A percentile compares a stretch with the other conserved stretches of the same genome.
These are phyloP conservation scores for Stichodactyla mertensii DNA, from an alignment of 64 coral and sea anemone genomes.

Conservation along the genomic window DNA sequence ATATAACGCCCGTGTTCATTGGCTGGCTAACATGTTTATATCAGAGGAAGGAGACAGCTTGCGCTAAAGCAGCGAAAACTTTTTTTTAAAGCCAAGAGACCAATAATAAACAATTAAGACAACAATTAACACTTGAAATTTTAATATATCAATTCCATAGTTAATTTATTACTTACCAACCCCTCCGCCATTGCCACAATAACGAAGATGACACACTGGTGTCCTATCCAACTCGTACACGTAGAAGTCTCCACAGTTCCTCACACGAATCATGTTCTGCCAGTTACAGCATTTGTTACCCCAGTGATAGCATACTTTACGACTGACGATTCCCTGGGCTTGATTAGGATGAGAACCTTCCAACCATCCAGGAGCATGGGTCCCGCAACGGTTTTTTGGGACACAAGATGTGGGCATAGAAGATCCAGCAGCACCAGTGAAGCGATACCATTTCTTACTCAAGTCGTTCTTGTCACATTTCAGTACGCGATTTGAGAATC, in stretches of 20 bases:
- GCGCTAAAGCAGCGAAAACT: too few relatives aligned
- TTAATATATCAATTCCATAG: too few relatives aligned
- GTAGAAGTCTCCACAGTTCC: slow-evolving; percentile 19
- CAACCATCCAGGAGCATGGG: slow-evolving; percentile 25
- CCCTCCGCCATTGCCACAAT: slow-evolving; percentile 20
- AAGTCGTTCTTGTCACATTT: not conserved
- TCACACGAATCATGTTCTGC: not conserved
- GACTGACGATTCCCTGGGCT: slow-evolving; percentile 3
- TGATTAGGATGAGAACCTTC: not conserved
- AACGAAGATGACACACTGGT: slow-evolving; percentile 29
- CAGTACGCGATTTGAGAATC: not conserved
- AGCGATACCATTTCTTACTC: slow-evolving; percentile 23
- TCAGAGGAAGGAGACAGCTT: too few relatives aligned
- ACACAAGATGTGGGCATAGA: slow-evolving; percentile 4
- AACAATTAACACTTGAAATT: too few relatives aligned
- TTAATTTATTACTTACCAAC: too few relatives aligned
- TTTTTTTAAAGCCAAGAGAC: too few relatives aligned
- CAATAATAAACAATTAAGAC: too few relatives aligned
- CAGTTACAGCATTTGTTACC: slow-evolving; percentile 8
- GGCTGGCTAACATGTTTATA: too few relatives aligned
- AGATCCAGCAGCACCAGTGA: slow-evolving; percentile 17
- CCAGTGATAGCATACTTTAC: slow-evolving; percentile 16
- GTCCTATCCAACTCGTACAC: slow-evolving; percentile 56
- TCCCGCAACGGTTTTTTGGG: not conserved
- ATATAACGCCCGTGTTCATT: too few relatives aligned